A percentile compares a stretch with the other conserved stretches of the same genome.
phyloP scores from a whole-genome alignment of 2,113 vertebrate species.

The Rissa tridactyla region DNA sequence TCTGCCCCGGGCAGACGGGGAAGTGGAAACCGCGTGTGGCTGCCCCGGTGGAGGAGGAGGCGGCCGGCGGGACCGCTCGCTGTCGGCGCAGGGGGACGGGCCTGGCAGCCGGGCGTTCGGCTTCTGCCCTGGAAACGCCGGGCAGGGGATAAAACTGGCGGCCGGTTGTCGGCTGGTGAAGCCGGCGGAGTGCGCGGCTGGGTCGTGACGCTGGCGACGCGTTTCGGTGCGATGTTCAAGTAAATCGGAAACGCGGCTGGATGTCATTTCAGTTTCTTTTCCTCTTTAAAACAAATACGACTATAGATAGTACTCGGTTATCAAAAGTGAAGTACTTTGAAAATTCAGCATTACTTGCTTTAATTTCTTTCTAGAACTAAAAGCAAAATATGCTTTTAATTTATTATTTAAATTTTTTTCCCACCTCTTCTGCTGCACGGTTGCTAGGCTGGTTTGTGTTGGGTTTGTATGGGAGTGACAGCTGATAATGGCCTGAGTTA shows the following conservation, averaged over 20 bases:
- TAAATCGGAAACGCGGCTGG: not conserved
- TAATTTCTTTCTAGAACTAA: not conserved
- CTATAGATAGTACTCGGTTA: rapidly evolving
- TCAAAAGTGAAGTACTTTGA: not conserved
- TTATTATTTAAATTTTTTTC: rapidly evolving
- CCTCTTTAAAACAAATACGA: not conserved
- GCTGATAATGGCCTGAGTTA: not conserved
- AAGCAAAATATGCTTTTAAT: rapidly evolving
- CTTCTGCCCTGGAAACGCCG: too few relatives aligned
- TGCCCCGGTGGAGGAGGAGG: not conserved
- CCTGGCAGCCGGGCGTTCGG: not conserved
- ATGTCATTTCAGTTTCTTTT: rapidly evolving
- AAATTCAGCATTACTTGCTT: not conserved
- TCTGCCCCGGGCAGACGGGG: not conserved
- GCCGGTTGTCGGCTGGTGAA: not conserved
- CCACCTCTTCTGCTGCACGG: not conserved
- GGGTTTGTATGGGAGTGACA: not conserved
- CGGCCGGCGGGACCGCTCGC: not conserved
- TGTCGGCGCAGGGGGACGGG: not conserved
- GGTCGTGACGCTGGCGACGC: not conserved
- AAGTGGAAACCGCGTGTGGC: not conserved
- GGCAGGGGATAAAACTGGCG: rapidly evolving
- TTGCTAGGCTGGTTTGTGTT: not conserved
- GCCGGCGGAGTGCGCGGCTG: not conserved
- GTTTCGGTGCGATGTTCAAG: not conserved